Evolutionary conservation across 2,888 invertebrate species (phyloP).

Genomic region (Platycheirus rosarum): DNA sequence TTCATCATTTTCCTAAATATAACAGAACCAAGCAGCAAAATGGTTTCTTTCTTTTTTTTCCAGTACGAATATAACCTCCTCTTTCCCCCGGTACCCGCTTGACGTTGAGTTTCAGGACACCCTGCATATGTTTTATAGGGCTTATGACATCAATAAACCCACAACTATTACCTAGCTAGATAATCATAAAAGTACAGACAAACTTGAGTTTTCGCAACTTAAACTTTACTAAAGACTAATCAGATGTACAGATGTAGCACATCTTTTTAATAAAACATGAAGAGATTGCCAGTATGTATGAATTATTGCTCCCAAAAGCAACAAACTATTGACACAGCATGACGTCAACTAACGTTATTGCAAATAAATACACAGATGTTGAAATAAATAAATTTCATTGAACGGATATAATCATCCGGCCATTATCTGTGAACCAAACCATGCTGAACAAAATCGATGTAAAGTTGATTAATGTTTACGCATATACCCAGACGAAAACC

Average conservation of each 20-base stretch:
- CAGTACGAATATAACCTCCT: too few species aligned
- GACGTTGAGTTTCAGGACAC: too few species aligned
- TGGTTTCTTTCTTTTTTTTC: too few species aligned
- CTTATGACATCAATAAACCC: constrained; percentile 1
- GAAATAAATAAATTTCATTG: constrained; percentile 14
- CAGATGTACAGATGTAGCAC: neutral
- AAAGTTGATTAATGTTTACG: neutral
- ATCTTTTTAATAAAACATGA: neutral
- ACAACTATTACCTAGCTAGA: neutral
- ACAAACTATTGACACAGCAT: constrained; percentile 13
- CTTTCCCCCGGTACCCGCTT: too few species aligned
- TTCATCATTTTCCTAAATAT: too few species aligned
- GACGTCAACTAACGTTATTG: neutral
- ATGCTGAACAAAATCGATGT: neutral
- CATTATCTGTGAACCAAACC: neutral
- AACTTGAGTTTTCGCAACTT: too few species aligned
- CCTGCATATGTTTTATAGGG: too few species aligned
- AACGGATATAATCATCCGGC: too few species aligned
- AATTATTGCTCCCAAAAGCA: constrained; percentile 1
- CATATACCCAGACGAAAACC: neutral
- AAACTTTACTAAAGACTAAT: neutral
- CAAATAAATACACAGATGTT: constrained; percentile 8
- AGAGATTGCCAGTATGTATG: neutral
- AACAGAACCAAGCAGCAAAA: too few species aligned
- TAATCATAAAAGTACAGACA: neutral